Evolutionary conservation across 2,797 vertebrate genomes (phyloP), one percentile per base, ranked within the genome.

Genomic region (Peromyscus aztecus): DNA sequence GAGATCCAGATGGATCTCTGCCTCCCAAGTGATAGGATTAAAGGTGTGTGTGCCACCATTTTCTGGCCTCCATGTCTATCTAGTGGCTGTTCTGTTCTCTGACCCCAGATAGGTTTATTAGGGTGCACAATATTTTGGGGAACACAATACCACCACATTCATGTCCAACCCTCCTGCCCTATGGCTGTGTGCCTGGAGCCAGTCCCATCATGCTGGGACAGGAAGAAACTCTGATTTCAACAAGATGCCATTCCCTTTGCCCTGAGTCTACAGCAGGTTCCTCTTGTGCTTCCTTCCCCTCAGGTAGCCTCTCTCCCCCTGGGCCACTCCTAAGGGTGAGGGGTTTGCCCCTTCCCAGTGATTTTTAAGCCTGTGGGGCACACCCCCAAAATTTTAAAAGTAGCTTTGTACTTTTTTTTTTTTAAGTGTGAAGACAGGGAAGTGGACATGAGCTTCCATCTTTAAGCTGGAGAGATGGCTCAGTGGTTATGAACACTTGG

Each of bases 331-430:
- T 95, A 87, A 97, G 94, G 97, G 95, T 96, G 97, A 97, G 94
- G 86, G 94, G 97, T 89, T 95, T 97, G 97, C 94, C 96, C 81
- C 95, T 91, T 95, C 97, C 98, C 97, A 97, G 97, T 98, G 97
- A 98, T 98, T 98, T 98, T 97, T 98, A 98, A 97, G 98, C 97
- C 97, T 98, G 96, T 97, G 97, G 97, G 97, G 97, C 96, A 97
- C 96, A 97, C 98, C 97, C 97, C 97, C 97, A 96, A 96, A 97
- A 98, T 98, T 98, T 98, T 98, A 98, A 98, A 98, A 98, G 97
- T 98, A 98, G 98, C 98, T 98, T 98, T 98, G 97, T 98, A 98
- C 4, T 55, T 55, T 55, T 55, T 55, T n/a, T 55, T 55, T 55
- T 55, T 55, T 55, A 55, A 55, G 55, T 55, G 16, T 55, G 55